Evolutionary conservation across 2,888 invertebrate genomes (phyloP).

Genomic region (Hermodice carunculata): DNA sequence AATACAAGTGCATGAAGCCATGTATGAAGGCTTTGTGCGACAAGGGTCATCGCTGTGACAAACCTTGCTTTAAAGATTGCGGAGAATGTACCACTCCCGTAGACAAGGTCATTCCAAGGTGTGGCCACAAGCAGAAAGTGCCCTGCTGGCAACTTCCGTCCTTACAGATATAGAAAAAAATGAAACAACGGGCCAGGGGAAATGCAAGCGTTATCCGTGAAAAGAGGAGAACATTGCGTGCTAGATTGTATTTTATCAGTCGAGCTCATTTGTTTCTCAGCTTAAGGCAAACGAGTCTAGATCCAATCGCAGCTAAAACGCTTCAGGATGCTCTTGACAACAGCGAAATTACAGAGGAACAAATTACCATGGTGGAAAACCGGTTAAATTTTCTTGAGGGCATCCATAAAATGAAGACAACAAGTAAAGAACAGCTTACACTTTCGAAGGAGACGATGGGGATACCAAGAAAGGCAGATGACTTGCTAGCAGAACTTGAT

Average conservation of each 20-base stretch:
- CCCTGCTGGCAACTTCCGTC: conserved; percentile 45
- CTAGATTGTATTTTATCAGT: too few species aligned
- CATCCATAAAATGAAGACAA: too few species aligned
- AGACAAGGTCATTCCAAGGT: conserved; percentile 48
- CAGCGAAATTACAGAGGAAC: too few species aligned
- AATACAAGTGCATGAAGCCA: conserved; percentile 57
- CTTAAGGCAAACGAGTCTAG: too few species aligned
- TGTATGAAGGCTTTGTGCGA: conserved; percentile 46
- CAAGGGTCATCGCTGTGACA: conserved; percentile 46
- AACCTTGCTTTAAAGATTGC: conserved; percentile 48
- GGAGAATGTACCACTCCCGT: conserved; percentile 49
- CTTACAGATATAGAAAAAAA: conserved; percentile 46
- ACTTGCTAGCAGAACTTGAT: not conserved
- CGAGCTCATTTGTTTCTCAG: too few species aligned
- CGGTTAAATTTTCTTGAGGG: too few species aligned
- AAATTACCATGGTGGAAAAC: too few species aligned
- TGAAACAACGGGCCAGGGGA: conserved; percentile 68
- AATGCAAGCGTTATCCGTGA: conserved; percentile 73
- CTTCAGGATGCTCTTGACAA: too few species aligned
- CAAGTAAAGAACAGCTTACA: too few species aligned
- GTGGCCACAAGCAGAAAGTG: conserved; percentile 53
- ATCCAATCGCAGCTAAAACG: too few species aligned
- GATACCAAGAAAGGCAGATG: not conserved
- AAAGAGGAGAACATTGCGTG: conserved; percentile 70
- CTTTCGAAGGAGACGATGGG: not conserved